Evolutionary conservation across 2,113 vertebrate genomes (phyloP).

Genomic region (Ascaphus truei): DNA sequence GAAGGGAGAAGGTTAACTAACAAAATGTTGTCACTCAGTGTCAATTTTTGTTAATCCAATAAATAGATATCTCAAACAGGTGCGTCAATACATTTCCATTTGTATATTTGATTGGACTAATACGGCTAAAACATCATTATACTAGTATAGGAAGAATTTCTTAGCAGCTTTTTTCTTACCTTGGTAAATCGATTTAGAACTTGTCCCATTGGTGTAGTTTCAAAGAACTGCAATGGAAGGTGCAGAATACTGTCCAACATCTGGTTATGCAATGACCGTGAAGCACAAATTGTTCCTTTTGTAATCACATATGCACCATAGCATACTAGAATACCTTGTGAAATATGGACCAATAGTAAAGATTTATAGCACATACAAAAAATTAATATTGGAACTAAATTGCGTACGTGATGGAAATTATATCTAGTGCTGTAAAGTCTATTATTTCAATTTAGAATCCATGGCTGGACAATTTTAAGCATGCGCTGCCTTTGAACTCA

Average conservation of each 20-base stretch:
- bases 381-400: background rate
- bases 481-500: no score
- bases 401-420: background rate
- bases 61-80: no score
- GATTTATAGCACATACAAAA: background rate
- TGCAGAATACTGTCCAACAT: slow-evolving; percentile 51
- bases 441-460: background rate
- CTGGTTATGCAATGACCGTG: slow-evolving; percentile 43
- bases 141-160: no score
- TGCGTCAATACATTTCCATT: no score
- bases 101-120: no score
- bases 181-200: slow-evolving; percentile 56
- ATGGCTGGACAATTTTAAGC: no score
- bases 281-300: slow-evolving; percentile 47
- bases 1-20: no score
- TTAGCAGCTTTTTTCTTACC: slow-evolving; percentile 48
- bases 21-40: no score
- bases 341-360: no score
- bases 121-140: no score
- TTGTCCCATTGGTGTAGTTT: slow-evolving; percentile 46
- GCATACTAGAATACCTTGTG: slow-evolving; percentile 52
- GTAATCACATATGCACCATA: slow-evolving; percentile 45
- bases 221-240: slow-evolving; percentile 54
- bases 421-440: background rate
- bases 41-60: no score